Evolutionary conservation across 2,888 invertebrate species (phyloP), one percentile per base, ranked within the genome.

Genomic region (Philopedon plagiatum): DNA sequence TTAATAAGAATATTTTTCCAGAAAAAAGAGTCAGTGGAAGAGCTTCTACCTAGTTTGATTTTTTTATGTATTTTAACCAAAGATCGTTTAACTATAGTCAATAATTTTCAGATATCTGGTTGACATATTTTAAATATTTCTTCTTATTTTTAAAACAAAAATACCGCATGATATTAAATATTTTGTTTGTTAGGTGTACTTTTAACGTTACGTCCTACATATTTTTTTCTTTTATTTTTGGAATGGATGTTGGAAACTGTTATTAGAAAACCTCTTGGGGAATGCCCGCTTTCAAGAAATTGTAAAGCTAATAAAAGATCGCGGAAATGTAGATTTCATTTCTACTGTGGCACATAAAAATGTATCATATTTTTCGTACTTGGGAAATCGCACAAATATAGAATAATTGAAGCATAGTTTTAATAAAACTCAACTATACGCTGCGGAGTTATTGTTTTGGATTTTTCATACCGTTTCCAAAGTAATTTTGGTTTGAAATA

Each of bases 291-390:
- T 71, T 58, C 61, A 65, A 65, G 61, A 65, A 60, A 71, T 71
- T 71, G 51, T 58, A 64, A 65, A 63, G 51, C 60, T 71, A 71
- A 71, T 71, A 71, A 71, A 71, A 32, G 66, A 71, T 66, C 65
- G 54, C 61, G 66, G 62, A 71, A 71, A 71, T 71, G 71, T 66
- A 71, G 71, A 71, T 71, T 71, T 71, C 65, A 71, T 71, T 71
- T 71, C 64, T 34, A 46, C 71, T 71, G 65, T 65, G 65, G 71
- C 64, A 71, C 71, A 54, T 71, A 71, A 71, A 71, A 71, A 65
- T 71, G 66, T 71, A 65, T 71, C 71, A 66, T 64, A 66, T 71
- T 71, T 71, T 61, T 66, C 56, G 29, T 64, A 56, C 64, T 64
- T 56, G 64, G 57, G 13, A 62, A 51, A 63, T 63, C 46, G 57